Conservation (phyloP, 2,113 vertebrate genomes). For the Vulpes ferrilata region DNA sequence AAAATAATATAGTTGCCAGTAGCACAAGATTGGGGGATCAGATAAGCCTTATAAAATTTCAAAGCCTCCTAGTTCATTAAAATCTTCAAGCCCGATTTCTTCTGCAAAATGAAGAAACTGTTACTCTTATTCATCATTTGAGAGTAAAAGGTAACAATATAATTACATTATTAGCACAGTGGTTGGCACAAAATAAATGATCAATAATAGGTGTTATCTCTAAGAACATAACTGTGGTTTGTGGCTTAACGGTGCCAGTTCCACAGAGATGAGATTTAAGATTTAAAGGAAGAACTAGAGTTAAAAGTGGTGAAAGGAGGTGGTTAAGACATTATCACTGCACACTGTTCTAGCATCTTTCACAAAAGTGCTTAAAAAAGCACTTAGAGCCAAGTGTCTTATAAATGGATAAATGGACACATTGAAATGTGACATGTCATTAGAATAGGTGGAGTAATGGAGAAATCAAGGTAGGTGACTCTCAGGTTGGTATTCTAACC, state of each 20-base stretch:
- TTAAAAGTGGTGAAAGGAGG: not conserved
- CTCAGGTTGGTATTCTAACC: conserved; percentile 8
- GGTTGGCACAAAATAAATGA: not conserved
- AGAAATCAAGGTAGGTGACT: conserved; percentile 18
- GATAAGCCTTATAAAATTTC: not conserved
- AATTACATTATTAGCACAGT: not conserved
- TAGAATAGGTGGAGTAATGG: conserved; percentile 51
- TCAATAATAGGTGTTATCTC: not conserved
- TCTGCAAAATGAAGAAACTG: not conserved
- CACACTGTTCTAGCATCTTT: not conserved
- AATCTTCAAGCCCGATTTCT: not conserved
- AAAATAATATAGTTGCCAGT: not conserved
- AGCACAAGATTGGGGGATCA: not conserved
- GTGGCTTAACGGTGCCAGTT: not conserved
- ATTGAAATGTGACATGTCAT: not conserved
- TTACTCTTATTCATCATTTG: not conserved
- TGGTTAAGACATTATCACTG: not conserved
- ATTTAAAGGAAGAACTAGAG: not conserved
- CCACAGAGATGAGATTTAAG: not conserved
- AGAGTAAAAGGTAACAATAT: not conserved
- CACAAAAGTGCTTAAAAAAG: conserved; percentile 39
- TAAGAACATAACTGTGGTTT: not conserved
- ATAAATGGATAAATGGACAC: conserved; percentile 31
- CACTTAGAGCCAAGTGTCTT: not conserved
- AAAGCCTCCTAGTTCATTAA: not conserved